Evolutionary conservation across 1,140 invertebrate genomes (phyloP).

Genomic region (Cherax quadricarinatus): DNA sequence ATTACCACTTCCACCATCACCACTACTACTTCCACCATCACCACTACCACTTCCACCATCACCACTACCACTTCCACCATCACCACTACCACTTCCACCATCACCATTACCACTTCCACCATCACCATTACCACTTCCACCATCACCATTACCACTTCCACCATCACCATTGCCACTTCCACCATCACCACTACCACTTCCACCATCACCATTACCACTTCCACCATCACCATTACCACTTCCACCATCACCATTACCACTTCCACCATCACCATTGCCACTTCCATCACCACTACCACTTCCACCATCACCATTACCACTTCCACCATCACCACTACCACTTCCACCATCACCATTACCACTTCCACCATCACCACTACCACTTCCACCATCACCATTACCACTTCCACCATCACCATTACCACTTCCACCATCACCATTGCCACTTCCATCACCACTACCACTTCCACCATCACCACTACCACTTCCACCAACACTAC

Average conservation of each 20-base stretch:
- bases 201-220: not conserved
- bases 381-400: not conserved
- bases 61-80: not conserved
- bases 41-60: not conserved
- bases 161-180: not conserved
- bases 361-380: slow-evolving; percentile 12
- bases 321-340: not conserved
- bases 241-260: too few relatives aligned
- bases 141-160: not conserved
- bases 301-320: not conserved
- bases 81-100: not conserved
- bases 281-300: not conserved
- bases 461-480: not conserved
- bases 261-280: not conserved
- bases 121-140: not conserved
- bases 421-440: not conserved
- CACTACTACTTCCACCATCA: not conserved
- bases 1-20: not conserved
- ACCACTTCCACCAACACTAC: too few relatives aligned
- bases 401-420: not conserved
- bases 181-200: not conserved
- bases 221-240: too few relatives aligned
- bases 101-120: not conserved
- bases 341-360: not conserved
- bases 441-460: not conserved